Percentiles rank a stretch among this genome's conserved stretches.
These are phyloP conservation scores for Brachionichthys hirsutus DNA, from an alignment of 2,113 vertebrate species.

Conservation along the genomic window DNA sequence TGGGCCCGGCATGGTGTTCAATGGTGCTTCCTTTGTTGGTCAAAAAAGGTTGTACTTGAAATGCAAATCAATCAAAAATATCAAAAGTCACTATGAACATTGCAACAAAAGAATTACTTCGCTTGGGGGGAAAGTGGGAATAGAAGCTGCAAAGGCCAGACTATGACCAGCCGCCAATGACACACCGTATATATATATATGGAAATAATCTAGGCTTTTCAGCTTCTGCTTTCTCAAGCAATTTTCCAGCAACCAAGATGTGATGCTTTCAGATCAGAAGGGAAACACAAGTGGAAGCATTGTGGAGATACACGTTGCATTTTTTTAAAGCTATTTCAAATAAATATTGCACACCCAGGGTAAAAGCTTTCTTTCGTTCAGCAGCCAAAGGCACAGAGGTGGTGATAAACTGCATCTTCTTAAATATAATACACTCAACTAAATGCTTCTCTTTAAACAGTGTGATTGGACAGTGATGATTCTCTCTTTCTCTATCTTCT, in stretches of 20 bases:
- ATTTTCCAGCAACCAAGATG: conserved; percentile 32
- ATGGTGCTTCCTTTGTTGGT: conserved; percentile 46
- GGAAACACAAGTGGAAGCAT: conserved; percentile 22
- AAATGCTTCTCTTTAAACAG: background rate
- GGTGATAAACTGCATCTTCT: background rate
- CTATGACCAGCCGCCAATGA: conserved; percentile 28
- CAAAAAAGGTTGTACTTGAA: conserved; percentile 41
- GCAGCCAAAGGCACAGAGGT: background rate
- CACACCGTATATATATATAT: conserved; percentile 20
- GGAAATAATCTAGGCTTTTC: conserved; percentile 31
- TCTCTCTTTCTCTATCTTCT: background rate
- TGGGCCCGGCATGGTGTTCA: conserved; percentile 44
- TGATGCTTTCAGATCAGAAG: conserved; percentile 37
- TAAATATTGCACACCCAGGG: conserved; percentile 3
- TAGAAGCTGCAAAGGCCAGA: conserved; percentile 21
- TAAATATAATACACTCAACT: background rate
- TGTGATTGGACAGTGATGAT: background rate
- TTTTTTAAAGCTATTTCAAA: conserved; percentile 6
- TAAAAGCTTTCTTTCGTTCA: background rate
- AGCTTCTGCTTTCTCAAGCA: conserved; percentile 49
- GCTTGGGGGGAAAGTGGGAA: conserved; percentile 19
- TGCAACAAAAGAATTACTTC: conserved; percentile 37
- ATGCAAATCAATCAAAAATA: conserved; percentile 56
- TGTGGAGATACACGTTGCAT: conserved; percentile 16
- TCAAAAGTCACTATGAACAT: conserved; percentile 42